Conservation (phyloP, 2,888 invertebrate genomes). For the Exocentrus adspersus region DNA sequence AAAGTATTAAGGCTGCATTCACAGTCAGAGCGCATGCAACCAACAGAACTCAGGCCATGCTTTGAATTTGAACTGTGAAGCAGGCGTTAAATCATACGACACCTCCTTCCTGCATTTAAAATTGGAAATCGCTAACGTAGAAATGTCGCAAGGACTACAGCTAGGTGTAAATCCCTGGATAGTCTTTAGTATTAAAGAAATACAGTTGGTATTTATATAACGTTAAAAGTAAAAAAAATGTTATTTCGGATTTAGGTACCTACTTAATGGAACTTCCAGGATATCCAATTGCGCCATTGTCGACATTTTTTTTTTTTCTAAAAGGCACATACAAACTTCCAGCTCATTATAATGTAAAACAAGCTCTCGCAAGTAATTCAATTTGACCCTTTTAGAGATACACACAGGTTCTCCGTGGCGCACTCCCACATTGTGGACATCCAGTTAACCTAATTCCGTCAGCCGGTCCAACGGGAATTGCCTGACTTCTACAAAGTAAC, state of each 20-base stretch:
- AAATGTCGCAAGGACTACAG: not conserved
- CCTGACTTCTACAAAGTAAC: not conserved
- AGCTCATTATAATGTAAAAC: not conserved
- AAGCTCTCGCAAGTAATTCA: not conserved
- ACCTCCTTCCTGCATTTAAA: conserved; percentile 22
- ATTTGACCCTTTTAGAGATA: not conserved
- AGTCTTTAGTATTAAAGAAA: too few species aligned
- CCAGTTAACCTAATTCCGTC: not conserved
- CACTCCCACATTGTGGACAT: not conserved
- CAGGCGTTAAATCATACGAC: conserved; percentile 22
- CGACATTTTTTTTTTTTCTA: too few species aligned
- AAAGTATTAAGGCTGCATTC: conserved; percentile 49
- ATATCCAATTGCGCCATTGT: too few species aligned
- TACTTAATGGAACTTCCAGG: too few species aligned
- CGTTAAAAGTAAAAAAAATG: too few species aligned
- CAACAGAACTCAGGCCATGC: too few species aligned
- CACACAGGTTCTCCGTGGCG: not conserved
- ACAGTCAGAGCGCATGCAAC: too few species aligned
- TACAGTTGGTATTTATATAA: too few species aligned
- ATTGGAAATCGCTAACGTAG: conserved; percentile 18
- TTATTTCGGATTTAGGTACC: too few species aligned
- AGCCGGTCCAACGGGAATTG: not conserved
- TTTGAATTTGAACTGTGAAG: conserved; percentile 34
- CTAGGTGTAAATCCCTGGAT: too few species aligned
- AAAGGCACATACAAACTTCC: too few species aligned